A percentile compares a stretch with the other conserved stretches of the same genome.
Conservation (phyloP, 2,888 invertebrate species). For the Trachelus stipa region DNA sequence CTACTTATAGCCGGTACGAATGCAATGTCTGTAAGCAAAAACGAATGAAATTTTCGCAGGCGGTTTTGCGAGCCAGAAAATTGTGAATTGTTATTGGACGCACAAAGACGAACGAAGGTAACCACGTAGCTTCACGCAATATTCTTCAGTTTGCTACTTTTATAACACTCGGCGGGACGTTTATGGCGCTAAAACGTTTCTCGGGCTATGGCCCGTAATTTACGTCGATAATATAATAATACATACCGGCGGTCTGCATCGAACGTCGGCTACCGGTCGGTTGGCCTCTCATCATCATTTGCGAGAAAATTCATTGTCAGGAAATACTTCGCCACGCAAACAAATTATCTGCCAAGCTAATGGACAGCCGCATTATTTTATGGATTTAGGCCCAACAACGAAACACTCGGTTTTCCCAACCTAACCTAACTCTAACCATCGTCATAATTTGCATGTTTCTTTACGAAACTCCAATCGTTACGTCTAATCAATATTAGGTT, state of each 20-base stretch:
- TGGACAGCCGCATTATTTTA: neutral
- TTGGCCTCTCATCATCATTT: neutral
- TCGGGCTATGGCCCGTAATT: neutral
- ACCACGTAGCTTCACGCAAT: neutral
- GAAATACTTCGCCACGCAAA: neutral
- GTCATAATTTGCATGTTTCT: neutral
- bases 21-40: neutral
- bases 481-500: neutral
- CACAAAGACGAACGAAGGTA: neutral
- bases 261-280: neutral
- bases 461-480: neutral
- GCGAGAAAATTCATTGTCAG: neutral
- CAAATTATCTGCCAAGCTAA: neutral
- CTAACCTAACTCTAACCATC: neutral
- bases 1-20: neutral
- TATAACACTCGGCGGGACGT: neutral
- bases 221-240: neutral
- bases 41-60: neutral
- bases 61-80: neutral
- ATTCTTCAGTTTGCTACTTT: neutral
- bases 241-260: neutral
- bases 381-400: neutral
- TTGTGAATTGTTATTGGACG: neutral
- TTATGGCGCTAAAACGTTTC: neutral
- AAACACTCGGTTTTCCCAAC: neutral